A percentile compares a stretch with the other conserved stretches of the same genome.
phyloP scores from a whole-genome alignment of 1,140 invertebrate species.

The Whitmania pigra region DNA sequence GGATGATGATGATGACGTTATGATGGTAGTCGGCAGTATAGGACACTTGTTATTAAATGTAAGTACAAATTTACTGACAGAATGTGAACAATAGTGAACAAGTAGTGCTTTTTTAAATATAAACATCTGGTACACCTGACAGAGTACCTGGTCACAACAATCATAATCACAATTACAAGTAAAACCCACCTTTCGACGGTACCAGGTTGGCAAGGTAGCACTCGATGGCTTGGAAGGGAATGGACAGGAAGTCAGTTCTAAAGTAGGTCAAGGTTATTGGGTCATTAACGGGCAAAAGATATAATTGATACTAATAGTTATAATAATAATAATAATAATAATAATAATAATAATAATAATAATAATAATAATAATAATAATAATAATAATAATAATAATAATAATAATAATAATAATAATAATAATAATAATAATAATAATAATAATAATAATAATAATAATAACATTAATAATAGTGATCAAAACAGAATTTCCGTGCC shows the following conservation, averaged over 20 bases:
- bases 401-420: neutral
- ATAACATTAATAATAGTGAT: neutral
- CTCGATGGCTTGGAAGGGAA: conserved; percentile 92
- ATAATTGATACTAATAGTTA: neutral
- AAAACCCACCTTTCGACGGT: conserved; percentile 57
- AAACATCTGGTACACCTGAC: neutral
- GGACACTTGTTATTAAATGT: neutral
- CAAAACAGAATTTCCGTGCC: neutral
- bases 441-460: conserved; percentile 5
- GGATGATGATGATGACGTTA: too few species aligned
- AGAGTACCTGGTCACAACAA: neutral
- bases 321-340: neutral
- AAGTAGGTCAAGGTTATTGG: conserved; percentile 18
- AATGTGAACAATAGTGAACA: neutral
- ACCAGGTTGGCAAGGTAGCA: conserved; percentile 75
- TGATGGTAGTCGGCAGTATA: neutral
- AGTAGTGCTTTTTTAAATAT: neutral
- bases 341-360: neutral
- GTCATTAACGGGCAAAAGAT: neutral
- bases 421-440: conserved; percentile 3
- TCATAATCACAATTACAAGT: neutral
- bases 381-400: neutral
- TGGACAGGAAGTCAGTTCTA: conserved; percentile 70
- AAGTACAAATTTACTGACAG: neutral
- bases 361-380: neutral